These are phyloP conservation scores for Lipophrys pholis DNA, from an alignment of 2,113 vertebrate species.

Conservation along the genomic window DNA sequence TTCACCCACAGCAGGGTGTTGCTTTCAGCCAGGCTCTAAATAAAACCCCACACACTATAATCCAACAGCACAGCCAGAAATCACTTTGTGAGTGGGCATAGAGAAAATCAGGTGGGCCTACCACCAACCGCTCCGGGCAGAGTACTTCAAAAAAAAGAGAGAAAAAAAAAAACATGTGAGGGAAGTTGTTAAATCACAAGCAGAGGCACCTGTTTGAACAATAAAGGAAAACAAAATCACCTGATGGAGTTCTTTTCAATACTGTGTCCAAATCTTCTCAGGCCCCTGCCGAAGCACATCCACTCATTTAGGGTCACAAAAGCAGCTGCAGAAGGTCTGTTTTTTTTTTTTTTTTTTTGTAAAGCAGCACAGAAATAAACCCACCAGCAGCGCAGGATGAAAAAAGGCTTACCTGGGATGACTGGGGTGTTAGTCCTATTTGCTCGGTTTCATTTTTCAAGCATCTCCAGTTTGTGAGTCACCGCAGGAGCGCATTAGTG, in stretches of 20 bases:
- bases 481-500: no score
- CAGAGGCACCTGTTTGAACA: neutral
- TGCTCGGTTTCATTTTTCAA: neutral
- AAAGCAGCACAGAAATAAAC: neutral
- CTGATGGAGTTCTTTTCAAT: neutral
- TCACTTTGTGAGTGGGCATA: neutral
- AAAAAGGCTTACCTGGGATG: neutral
- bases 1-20: neutral
- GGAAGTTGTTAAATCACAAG: neutral
- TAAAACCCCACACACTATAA: neutral
- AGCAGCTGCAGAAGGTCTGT: neutral
- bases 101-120: neutral
- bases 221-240: neutral
- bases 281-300: neutral
- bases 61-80: constrained; percentile 10
- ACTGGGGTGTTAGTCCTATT: neutral
- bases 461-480: no score
- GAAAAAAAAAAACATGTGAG: neutral
- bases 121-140: neutral
- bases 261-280: neutral
- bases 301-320: neutral
- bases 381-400: neutral
- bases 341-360: no score
- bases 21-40: constrained; percentile 9
- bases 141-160: neutral